phyloP scores from a whole-genome alignment of 1,140 invertebrate species.

The Theocolax elegans region DNA sequence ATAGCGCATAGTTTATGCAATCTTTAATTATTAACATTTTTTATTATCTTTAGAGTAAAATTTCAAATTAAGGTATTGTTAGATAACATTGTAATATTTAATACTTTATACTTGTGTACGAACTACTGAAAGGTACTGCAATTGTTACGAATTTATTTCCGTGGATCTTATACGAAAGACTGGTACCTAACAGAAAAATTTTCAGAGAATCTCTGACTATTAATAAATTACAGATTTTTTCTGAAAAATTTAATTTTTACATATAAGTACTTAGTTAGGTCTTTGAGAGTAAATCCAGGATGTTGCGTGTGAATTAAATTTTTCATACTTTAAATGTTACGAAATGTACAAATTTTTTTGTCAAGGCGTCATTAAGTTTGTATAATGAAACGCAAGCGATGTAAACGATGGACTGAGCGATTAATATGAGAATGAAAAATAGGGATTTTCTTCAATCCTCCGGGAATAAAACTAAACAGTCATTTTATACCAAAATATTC shows the following conservation, averaged over 20 bases:
- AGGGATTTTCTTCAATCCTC: conserved; percentile 24
- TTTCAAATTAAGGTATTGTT: neutral
- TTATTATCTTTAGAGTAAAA: neutral
- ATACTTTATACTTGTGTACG: neutral
- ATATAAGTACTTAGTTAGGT: conserved; percentile 13
- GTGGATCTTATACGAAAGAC: conserved; percentile 12
- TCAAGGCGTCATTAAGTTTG: conserved; percentile 23
- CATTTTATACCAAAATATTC: conserved; percentile 56
- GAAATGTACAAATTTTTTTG: conserved; percentile 35
- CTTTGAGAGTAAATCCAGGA: conserved; percentile 1
- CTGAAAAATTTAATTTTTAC: conserved; percentile 27
- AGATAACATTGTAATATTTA: neutral
- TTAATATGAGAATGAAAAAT: conserved; percentile 23
- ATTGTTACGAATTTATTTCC: conserved; percentile 13
- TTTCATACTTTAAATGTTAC: conserved; percentile 25
- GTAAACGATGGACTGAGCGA: conserved; percentile 23
- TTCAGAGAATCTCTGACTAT: conserved; percentile 16
- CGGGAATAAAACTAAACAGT: conserved; percentile 39
- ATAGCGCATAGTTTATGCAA: neutral
- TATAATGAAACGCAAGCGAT: conserved; percentile 27
- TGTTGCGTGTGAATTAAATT: conserved; percentile 18
- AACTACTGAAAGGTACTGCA: conserved; percentile 21
- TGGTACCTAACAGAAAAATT: conserved; percentile 35
- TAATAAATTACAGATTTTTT: conserved; percentile 17
- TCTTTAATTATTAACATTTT: neutral